phyloP scores from a whole-genome alignment of 2,113 vertebrate genomes.

The Notothenia coriiceps region DNA sequence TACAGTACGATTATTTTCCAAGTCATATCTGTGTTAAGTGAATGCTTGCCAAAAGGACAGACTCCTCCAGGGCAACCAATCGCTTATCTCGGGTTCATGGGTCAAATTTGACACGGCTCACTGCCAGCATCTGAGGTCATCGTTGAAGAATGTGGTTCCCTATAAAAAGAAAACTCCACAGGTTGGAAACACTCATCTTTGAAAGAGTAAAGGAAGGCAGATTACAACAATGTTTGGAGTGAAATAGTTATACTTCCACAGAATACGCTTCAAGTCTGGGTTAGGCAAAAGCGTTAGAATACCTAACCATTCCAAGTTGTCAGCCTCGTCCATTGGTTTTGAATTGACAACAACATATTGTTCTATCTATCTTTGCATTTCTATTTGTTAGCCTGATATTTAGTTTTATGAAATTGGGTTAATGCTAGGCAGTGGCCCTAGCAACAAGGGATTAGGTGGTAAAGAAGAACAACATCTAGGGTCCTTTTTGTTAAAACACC shows the following conservation, averaged over 20 bases:
- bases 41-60: conserved; percentile 18
- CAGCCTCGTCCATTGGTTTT: conserved; percentile 1
- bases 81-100: conserved; percentile 41
- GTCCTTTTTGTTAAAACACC: background rate
- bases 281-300: background rate
- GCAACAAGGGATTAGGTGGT: background rate
- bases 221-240: background rate
- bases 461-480: background rate
- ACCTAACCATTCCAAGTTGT: background rate
- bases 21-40: conserved; percentile 25
- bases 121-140: conserved; percentile 45
- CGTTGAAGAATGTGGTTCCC: conserved; percentile 23
- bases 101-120: conserved; percentile 15
- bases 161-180: conserved; percentile 17
- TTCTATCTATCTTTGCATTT: background rate
- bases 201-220: conserved; percentile 1
- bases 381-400: background rate
- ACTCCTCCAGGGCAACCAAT: conserved; percentile 24
- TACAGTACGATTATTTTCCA: conserved; percentile 20
- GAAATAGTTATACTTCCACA: background rate
- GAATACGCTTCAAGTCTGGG: conserved; percentile 11
- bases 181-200: conserved; percentile 32
- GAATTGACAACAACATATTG: background rate
- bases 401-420: background rate
- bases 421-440: background rate